phyloP scores from a whole-genome alignment of 2,797 vertebrate genomes.

The Microchirus variegatus region DNA sequence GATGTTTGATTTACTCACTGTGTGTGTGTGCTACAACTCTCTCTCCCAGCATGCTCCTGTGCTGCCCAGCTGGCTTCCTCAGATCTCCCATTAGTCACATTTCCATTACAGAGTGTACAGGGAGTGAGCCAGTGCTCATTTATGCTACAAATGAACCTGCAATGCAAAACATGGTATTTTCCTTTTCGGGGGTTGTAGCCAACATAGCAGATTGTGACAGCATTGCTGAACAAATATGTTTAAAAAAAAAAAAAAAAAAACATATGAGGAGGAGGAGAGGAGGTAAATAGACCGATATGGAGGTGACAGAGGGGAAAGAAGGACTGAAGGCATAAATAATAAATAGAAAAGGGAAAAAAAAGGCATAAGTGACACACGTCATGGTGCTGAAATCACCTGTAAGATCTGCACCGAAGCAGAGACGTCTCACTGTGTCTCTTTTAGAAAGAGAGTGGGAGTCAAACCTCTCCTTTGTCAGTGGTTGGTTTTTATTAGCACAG shows the following conservation, averaged over 20 bases:
- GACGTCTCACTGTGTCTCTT: slow-evolving; percentile 19
- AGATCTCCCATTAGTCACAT: slow-evolving; percentile 59
- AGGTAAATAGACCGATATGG: background rate
- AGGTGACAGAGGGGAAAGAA: slow-evolving; percentile 8
- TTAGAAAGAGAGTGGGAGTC: slow-evolving; percentile 32
- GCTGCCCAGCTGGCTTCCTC: slow-evolving; percentile 39
- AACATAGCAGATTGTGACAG: slow-evolving; percentile 20
- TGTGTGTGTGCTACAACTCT: slow-evolving; percentile 24
- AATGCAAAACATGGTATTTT: slow-evolving; percentile 36
- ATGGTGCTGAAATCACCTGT: slow-evolving; percentile 22
- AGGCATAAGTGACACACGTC: slow-evolving; percentile 14
- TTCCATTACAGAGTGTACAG: slow-evolving; percentile 48
- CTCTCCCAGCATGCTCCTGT: slow-evolving; percentile 50
- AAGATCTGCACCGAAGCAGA: slow-evolving; percentile 14
- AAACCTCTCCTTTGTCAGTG: slow-evolving; percentile 29
- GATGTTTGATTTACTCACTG: slow-evolving; percentile 52
- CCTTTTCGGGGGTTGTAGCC: slow-evolving; percentile 22
- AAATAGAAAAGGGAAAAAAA: background rate
- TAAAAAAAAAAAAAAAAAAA: slow-evolving; percentile 15
- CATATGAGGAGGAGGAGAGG: too few species aligned
- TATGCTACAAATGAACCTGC: slow-evolving; percentile 33
- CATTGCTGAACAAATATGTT: slow-evolving; percentile 9
- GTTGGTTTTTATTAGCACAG: slow-evolving; percentile 20
- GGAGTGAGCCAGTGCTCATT: slow-evolving; percentile 15
- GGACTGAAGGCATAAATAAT: slow-evolving; percentile 1